Evolutionary conservation across 2,888 invertebrate species (phyloP).

Genomic region (Thelaira solivaga): DNA sequence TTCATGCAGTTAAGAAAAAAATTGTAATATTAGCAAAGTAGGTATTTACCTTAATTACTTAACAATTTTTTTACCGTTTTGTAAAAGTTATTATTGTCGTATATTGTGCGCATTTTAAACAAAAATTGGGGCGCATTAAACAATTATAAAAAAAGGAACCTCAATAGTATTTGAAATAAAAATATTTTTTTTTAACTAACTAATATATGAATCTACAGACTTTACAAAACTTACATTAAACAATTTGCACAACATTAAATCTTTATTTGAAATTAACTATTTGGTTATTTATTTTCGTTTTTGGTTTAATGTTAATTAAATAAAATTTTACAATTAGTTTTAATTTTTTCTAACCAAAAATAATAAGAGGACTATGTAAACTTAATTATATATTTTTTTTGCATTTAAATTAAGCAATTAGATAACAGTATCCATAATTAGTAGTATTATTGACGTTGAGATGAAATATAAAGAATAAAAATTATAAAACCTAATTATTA

Average conservation of each 20-base stretch:
- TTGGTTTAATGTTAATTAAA: constrained; percentile 39
- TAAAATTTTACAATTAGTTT: constrained; percentile 8
- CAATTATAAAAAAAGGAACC: not conserved
- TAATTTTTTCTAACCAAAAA: constrained; percentile 7
- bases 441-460: constrained; percentile 29
- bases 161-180: too few relatives aligned
- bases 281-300: constrained; percentile 11
- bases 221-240: not conserved
- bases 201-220: not conserved
- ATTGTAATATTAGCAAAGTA: not conserved
- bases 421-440: constrained; percentile 44
- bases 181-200: not conserved
- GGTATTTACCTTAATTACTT: not conserved
- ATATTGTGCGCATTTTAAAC: constrained; percentile 34
- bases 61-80: not conserved
- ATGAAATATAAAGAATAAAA: not conserved
- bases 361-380: not conserved
- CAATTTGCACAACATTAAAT: constrained; percentile 20
- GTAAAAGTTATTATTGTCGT: constrained; percentile 43
- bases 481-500: constrained; percentile 35
- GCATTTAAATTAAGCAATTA: constrained; percentile 43
- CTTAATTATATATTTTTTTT: constrained; percentile 7
- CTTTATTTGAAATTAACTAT: not conserved
- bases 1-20: constrained; percentile 4
- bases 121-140: not conserved